Conservation (phyloP, 2,797 vertebrate species). For the Avahi laniger region DNA sequence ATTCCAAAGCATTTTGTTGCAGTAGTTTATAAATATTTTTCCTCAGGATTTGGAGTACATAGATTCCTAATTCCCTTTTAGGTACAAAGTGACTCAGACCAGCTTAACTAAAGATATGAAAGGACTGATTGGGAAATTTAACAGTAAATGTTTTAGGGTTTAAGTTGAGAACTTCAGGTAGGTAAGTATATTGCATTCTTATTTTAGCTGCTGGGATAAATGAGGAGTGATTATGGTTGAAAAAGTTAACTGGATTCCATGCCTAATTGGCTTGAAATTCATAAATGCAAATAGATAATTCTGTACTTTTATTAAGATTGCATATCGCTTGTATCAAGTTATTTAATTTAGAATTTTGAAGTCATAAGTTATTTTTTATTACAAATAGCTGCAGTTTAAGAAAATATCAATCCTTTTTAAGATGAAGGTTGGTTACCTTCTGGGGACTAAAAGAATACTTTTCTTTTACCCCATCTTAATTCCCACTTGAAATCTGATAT, state of each 20-base stretch:
- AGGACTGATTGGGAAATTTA: neutral
- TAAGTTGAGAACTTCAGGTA: neutral
- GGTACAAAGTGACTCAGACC: neutral
- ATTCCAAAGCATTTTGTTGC: neutral
- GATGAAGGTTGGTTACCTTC: neutral
- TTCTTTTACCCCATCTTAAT: neutral
- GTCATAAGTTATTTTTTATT: neutral
- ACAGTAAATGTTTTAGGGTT: neutral
- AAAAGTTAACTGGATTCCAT: neutral
- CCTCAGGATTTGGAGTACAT: neutral
- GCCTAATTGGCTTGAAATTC: neutral
- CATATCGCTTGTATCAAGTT: neutral
- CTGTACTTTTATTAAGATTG: neutral
- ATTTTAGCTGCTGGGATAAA: neutral
- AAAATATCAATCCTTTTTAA: neutral
- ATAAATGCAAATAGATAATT: neutral
- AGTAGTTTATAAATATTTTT: neutral
- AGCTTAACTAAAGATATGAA: neutral
- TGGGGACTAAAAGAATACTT: neutral
- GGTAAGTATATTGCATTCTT: neutral
- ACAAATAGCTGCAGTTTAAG: neutral
- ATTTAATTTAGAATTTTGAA: neutral
- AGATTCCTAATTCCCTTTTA: neutral
- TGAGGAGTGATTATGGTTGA: neutral
- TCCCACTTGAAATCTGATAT: neutral